phyloP scores from a whole-genome alignment of 2,888 invertebrate species.

The Diploptera punctata region DNA sequence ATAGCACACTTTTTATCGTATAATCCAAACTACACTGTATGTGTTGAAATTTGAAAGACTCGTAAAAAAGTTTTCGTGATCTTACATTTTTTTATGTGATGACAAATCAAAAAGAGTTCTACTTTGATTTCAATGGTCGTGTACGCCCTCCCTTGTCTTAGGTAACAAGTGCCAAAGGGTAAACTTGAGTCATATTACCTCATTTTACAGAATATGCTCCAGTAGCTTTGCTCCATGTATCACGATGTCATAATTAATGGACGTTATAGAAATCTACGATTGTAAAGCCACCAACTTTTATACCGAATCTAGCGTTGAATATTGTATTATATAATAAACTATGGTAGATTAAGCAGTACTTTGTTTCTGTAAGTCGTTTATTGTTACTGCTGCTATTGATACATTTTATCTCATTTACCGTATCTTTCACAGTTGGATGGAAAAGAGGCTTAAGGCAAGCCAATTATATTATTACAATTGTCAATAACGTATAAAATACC shows the following conservation, averaged over 20 bases:
- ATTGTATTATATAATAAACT: constrained; percentile 3
- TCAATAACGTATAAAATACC: too few relatives aligned
- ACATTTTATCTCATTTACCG: neutral
- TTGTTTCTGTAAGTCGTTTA: neutral
- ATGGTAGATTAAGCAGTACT: neutral
- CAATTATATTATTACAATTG: too few relatives aligned
- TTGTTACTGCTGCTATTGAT: neutral
- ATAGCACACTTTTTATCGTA: too few relatives aligned
- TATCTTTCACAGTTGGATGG: neutral
- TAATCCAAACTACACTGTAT: too few relatives aligned
- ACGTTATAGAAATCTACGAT: neutral
- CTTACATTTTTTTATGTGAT: too few relatives aligned
- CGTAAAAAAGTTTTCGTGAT: too few relatives aligned
- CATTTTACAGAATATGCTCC: neutral
- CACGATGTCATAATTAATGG: neutral
- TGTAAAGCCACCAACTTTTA: neutral
- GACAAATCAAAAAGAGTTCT: too few relatives aligned
- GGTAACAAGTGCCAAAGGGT: neutral
- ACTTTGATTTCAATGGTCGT: neutral
- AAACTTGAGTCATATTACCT: constrained; percentile 3
- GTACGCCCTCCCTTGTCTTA: neutral
- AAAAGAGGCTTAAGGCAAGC: too few relatives aligned
- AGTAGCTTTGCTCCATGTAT: neutral
- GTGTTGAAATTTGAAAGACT: too few relatives aligned
- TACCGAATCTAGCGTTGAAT: neutral